These are phyloP conservation scores for Tragelaphus buxtoni DNA, from an alignment of 2,113 vertebrate genomes.

Conservation along the genomic window DNA sequence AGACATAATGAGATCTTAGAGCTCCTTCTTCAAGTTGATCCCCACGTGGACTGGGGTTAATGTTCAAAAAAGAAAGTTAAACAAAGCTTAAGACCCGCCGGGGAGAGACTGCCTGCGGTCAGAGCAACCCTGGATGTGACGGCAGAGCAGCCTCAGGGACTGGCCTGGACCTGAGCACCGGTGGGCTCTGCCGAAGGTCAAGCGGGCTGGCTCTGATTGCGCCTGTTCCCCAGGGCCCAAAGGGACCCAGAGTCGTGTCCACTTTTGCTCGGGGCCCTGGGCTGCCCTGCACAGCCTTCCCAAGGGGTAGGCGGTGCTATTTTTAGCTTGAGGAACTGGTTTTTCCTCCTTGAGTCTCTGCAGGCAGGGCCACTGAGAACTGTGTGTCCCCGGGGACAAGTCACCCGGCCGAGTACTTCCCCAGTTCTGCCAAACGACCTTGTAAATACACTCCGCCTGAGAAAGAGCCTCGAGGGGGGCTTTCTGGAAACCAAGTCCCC, in stretches of 20 bases:
- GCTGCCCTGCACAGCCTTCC: fast-evolving
- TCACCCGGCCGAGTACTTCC: fast-evolving
- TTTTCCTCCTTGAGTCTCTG: background rate
- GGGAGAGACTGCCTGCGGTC: background rate
- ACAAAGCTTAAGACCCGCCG: background rate
- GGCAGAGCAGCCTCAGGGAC: fast-evolving
- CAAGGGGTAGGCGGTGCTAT: background rate
- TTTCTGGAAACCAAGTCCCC: background rate
- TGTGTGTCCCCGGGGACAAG: background rate
- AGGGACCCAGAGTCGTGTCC: background rate
- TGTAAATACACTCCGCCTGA: fast-evolving
- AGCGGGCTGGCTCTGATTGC: fast-evolving
- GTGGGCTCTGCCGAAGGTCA: fast-evolving
- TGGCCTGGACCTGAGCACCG: fast-evolving
- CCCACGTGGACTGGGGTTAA: background rate
- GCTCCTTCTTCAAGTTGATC: background rate
- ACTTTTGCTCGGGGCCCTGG: fast-evolving
- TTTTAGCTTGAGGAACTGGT: background rate
- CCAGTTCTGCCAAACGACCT: fast-evolving
- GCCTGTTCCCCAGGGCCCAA: background rate
- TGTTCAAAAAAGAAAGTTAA: background rate
- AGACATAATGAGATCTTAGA: background rate
- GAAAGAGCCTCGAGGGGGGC: background rate
- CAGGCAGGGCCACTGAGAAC: background rate
- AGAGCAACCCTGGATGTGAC: fast-evolving